Base-by-base conservation (phyloP, 2,888 invertebrate genomes). In the Torymus tubicola region DNA sequence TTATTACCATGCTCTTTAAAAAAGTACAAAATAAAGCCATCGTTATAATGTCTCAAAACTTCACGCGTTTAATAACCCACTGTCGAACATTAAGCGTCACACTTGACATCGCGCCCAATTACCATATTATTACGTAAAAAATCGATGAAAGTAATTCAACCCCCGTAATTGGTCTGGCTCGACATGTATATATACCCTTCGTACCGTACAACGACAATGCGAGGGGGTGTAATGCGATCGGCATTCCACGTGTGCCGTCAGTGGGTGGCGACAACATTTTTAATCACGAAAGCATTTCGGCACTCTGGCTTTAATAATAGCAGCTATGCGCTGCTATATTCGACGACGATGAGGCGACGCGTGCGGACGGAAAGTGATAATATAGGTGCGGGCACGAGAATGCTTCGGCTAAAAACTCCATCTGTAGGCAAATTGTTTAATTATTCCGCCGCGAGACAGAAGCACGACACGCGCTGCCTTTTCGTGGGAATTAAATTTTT, bases 341-440 rank as follows among this genome's bases (percentile, higher is more conserved):
- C 42, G 42, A 42, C 42, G 88, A 89, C 88, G 88, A 87, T 88
- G 60, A 31, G 67, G 67, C 81, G 76, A 80, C 82, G 69, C 77
- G 76, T 64, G 74, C 75, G 82, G 77, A 84, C 81, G 85, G 84
- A 84, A 84, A 86, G 85, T 85, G 86, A 80, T 64, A 71, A 76
- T 72, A 72, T 52, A 16, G 13, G 61, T 58, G 86, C 85, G 86
- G 84, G 55, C 58, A 85, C 85, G 86, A 84, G 87, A 88, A 89
- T 88, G 87, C 86, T 88, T 85, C 81, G 83, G 84, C 87, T 88
- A 88, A 90, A 90, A 90, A 89, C 88, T 90, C 87, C 89, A 90
- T 90, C 89, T 90, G 88, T 89, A 90, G 86, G 89, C 89, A 90
- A 90, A 90, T 90, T 90, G 90, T 89, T 89, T 89, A 90, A 90